Evolutionary conservation across 2,797 vertebrate genomes (phyloP).

Genomic region (Scyliorhinus canicula): DNA sequence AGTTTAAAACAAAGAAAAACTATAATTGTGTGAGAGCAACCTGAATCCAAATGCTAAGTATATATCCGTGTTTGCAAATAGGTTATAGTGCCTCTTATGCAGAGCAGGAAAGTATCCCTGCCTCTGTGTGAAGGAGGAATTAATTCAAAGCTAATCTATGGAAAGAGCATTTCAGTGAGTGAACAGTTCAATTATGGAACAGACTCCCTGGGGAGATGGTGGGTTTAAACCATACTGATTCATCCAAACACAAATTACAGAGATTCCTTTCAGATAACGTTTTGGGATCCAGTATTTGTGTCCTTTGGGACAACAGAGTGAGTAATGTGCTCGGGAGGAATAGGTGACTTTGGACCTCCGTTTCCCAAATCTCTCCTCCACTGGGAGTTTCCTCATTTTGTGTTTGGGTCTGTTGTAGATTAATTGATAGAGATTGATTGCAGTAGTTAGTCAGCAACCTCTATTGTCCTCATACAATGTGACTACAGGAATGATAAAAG

Average conservation of each 20-base stretch:
- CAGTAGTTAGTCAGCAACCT: neutral
- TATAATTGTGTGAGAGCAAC: neutral
- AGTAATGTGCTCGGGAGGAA: neutral
- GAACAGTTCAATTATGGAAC: too few species aligned
- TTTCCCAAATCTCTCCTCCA: neutral
- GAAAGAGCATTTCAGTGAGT: too few species aligned
- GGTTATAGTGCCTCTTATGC: neutral
- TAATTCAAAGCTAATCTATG: too few species aligned
- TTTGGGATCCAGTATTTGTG: neutral
- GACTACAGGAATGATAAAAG: too few species aligned
- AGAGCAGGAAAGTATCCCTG: neutral
- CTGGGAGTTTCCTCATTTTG: neutral
- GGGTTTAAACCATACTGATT: too few species aligned
- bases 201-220: neutral
- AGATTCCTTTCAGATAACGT: neutral
- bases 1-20: neutral
- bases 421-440: neutral
- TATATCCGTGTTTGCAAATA: neutral
- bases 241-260: too few species aligned
- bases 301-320: neutral
- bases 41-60: neutral
- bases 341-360: neutral
- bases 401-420: neutral
- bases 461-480: too few species aligned
- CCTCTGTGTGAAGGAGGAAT: neutral